Percentiles rank a stretch among this genome's conserved stretches.
These are phyloP conservation scores for Anomalospiza imberbis DNA, from an alignment of 2,797 vertebrate genomes.

Conservation along the genomic window DNA sequence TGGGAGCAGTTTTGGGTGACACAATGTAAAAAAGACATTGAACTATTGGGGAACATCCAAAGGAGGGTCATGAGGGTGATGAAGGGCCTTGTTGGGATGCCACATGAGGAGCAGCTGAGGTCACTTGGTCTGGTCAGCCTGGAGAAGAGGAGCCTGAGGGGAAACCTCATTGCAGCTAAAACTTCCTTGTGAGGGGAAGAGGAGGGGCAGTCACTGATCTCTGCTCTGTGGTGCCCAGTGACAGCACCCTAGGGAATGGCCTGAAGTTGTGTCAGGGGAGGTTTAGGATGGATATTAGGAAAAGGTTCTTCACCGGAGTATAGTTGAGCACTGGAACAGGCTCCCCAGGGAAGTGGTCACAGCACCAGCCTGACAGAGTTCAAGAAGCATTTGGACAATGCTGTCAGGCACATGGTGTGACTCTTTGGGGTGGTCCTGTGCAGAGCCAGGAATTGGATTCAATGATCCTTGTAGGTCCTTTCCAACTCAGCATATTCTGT, in stretches of 20 bases:
- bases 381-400: background rate
- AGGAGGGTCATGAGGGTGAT: accelerated
- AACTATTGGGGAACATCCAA: background rate
- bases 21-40: background rate
- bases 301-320: background rate
- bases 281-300: background rate
- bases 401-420: background rate
- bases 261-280: background rate
- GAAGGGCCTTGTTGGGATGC: background rate
- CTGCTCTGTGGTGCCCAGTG: background rate
- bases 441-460: background rate
- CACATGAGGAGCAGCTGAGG: background rate
- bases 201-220: background rate
- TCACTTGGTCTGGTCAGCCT: background rate
- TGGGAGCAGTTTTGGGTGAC: background rate
- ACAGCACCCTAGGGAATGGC: background rate
- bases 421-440: background rate
- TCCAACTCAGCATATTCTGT: background rate
- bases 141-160: background rate
- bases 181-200: background rate
- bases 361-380: background rate
- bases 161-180: background rate
- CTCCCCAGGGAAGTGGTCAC: background rate
- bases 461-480: background rate
- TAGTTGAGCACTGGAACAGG: background rate